Base-by-base conservation (phyloP, 2,113 vertebrate species). In the Carassius auratus region DNA sequence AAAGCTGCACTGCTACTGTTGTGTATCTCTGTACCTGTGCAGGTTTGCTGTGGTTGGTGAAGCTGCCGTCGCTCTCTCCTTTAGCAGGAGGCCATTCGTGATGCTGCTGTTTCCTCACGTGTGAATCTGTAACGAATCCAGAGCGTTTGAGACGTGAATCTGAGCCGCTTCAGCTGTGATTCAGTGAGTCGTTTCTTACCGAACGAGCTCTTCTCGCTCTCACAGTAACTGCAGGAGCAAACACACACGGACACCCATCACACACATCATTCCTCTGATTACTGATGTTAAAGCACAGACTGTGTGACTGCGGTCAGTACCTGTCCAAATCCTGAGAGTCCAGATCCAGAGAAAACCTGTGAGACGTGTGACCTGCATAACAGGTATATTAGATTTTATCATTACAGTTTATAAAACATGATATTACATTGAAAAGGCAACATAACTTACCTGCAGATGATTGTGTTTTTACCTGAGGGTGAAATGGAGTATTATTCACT, bases 1-100 rank as follows among this genome's bases (percentile, higher is more conserved):
- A 42, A 8, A 42, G 42, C 7, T 42, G 42, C 42, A 42, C 42
- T 42, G 42, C 42, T 42, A 1, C 42, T 42, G 8, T 8, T 42
- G 42, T 42, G 42, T 42, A 8, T 0, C 1, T 8, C 8, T 42
- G 42, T 88, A 94, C 93, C 91, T 91, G 88, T 8, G 73, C 66
- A 17, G 93, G 92, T 76, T 89, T 93, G 69, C 81, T 86, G 80
- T 88, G 83, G 5, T 91, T 81, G 21, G 88, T 83, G 87, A 93
- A 93, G 57, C 90, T 86, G 57, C 84, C 26, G 8, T 91, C 86
- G 1, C 90, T 84, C 17, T 94, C 92, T 68, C 90, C 90, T 91
- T 91, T 92, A 2, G 87, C 91, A 17, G 90, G 93, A 30, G 94
- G 94, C 94, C 93, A 94, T 83, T 94, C 92, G 1, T 93, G 92